Base-by-base conservation (phyloP, 2,888 invertebrate species). In the Apamea anceps region DNA sequence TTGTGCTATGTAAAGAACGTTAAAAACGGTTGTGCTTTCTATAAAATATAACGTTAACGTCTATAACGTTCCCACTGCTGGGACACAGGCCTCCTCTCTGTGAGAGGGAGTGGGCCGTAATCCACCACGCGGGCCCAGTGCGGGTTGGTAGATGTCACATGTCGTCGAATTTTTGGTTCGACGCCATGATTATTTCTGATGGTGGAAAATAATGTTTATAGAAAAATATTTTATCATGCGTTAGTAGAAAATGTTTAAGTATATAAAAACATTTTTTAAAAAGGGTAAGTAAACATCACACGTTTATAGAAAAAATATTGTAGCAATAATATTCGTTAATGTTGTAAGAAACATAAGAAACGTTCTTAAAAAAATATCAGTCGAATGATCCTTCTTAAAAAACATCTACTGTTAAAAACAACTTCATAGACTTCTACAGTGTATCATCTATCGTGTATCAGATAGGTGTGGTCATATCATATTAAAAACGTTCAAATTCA, bases 21-120 rank as follows among this genome's bases (percentile, higher is more conserved):
- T 51, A n/a, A 18, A 45, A 54, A 37, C 3, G n/a, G 74, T 74
- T 74, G 74, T 74, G n/a, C 2, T 32, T 51, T 71, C 25, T 15
- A 25, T 71, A 10, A 32, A 70, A 15, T 70, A 32, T 42, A 42
- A 42, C 42, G 3, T 25, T 25, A 32, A 32, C 15, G 51, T 25
- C 8, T 48, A 32, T 48, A 25, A 32, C 1, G 4, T 70, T 5
- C 21, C 48, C 21, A 28, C 48, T 8, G 15, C 15, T 67, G 42
- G 42, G 42, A 42, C 42, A 42, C 42, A 42, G 42, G 42, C 42
- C 42, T 37, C 42, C 42, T 42, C 32, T 45, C 32, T 6, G 48
- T 25, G 32, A 48, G 32, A 70, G 18, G 18, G 1, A 70, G 32
- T n/a, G 25, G 68, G 25, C 18, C 0, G 12, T 21, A 32, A 32